A percentile compares a stretch with the other conserved stretches of the same genome.
phyloP scores from a whole-genome alignment of 1,140 invertebrate species.

The Solen grandis region DNA sequence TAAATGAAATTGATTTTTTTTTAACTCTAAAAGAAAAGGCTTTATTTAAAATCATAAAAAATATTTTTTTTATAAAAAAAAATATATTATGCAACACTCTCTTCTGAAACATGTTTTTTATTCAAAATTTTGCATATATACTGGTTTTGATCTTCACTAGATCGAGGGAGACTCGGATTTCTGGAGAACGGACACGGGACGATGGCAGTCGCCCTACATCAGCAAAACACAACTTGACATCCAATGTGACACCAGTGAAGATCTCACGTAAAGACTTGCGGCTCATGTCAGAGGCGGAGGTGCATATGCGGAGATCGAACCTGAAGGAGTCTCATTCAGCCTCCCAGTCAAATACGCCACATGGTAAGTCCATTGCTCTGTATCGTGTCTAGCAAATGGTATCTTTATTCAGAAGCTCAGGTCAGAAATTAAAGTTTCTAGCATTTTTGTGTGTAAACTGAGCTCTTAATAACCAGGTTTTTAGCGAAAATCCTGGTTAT shows the following conservation, averaged over 20 bases:
- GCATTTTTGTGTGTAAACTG: slow-evolving; percentile 21
- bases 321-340: slow-evolving; percentile 61
- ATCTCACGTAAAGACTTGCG: slow-evolving; percentile 78
- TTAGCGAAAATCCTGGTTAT: too few species aligned
- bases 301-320: slow-evolving; percentile 76
- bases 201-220: slow-evolving; percentile 58
- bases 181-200: slow-evolving; percentile 20
- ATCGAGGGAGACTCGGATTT: slow-evolving; percentile 17
- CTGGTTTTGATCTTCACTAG: too few species aligned
- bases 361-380: slow-evolving; percentile 58
- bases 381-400: background rate
- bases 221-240: slow-evolving; percentile 48
- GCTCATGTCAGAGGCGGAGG: slow-evolving; percentile 77
- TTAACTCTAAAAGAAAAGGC: too few species aligned
- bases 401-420: background rate
- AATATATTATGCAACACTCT: too few species aligned
- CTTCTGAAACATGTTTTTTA: too few species aligned
- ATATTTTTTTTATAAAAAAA: too few species aligned
- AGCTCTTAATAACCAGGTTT: too few species aligned
- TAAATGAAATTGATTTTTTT: too few species aligned
- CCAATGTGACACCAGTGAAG: slow-evolving; percentile 74
- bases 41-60: too few species aligned
- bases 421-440: background rate
- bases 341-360: slow-evolving; percentile 60
- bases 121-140: too few species aligned